Percentiles rank a stretch among this genome's conserved stretches.
Evolutionary conservation across 2,113 vertebrate species (phyloP).

Genomic region (Bothrops jararaca): DNA sequence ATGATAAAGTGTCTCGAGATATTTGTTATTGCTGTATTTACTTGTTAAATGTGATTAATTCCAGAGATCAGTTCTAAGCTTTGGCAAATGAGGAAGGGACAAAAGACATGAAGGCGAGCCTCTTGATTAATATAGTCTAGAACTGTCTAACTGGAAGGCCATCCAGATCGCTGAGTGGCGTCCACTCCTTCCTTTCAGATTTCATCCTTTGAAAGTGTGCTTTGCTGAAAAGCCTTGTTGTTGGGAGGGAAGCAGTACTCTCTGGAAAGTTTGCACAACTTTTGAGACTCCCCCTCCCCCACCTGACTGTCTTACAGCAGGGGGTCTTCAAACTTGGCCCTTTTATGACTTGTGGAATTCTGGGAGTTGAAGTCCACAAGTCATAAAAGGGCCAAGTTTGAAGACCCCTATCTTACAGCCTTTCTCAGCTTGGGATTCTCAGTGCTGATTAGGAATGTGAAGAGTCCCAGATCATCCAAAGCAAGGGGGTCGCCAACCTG

Average conservation of each 20-base stretch:
- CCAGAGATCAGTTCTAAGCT: constrained; percentile 27
- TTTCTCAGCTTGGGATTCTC: no score
- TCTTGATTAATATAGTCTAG: constrained; percentile 42
- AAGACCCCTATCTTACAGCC: no score
- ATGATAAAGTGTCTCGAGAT: constrained; percentile 57
- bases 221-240: no score
- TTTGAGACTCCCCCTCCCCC: no score
- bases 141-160: constrained; percentile 60
- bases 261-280: no score
- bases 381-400: no score
- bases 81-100: constrained; percentile 15
- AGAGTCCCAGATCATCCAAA: no score
- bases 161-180: constrained; percentile 55
- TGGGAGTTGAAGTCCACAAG: not conserved
- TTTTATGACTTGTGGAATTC: not conserved
- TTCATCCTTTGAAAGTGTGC: no score
- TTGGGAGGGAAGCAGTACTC: no score
- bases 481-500: no score
- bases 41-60: constrained; percentile 37
- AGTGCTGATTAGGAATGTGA: no score
- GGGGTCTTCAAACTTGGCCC: not conserved
- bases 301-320: not conserved
- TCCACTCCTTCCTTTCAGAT: not conserved
- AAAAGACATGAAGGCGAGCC: not conserved
- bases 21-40: constrained; percentile 36